phyloP scores from a whole-genome alignment of 2,888 invertebrate genomes.

The Incurvaria masculella region DNA sequence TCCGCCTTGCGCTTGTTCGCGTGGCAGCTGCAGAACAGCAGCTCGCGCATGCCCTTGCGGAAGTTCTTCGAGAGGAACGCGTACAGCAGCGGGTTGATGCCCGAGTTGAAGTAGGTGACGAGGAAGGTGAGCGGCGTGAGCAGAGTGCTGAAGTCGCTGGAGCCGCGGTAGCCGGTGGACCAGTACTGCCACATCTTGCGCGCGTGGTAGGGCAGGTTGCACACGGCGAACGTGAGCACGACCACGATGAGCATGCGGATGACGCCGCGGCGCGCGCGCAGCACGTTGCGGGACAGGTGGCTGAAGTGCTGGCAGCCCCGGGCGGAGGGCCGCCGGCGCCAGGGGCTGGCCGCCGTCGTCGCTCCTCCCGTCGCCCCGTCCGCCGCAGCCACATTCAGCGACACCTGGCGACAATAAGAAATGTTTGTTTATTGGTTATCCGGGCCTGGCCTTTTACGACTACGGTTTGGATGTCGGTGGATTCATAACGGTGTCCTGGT shows the following conservation, averaged over 20 bases:
- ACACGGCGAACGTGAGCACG: constrained; percentile 83
- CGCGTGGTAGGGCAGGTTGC: constrained; percentile 87
- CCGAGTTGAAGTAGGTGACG: constrained; percentile 86
- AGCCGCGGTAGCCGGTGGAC: constrained; percentile 66
- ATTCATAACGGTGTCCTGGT: no score
- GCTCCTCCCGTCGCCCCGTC: constrained; percentile 29
- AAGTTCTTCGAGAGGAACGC: constrained; percentile 82
- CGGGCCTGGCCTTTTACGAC: no score
- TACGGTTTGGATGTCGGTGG: no score
- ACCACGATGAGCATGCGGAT: constrained; percentile 88
- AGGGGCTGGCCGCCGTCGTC: constrained; percentile 31
- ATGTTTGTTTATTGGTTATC: no score
- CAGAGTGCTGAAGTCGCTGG: constrained; percentile 70
- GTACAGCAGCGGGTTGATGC: constrained; percentile 86
- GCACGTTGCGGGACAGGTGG: constrained; percentile 70
- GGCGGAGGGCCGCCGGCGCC: constrained; percentile 34
- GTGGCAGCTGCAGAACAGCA: constrained; percentile 61
- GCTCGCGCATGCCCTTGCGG: constrained; percentile 79
- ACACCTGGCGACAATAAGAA: constrained; percentile 26
- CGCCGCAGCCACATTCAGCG: constrained; percentile 32
- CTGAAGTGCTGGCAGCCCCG: constrained; percentile 62
- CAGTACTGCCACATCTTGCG: constrained; percentile 87
- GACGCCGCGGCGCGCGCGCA: constrained; percentile 78
- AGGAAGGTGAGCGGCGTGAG: constrained; percentile 85
- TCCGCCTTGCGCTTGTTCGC: constrained; percentile 37